Evolutionary conservation across 2,113 vertebrate genomes (phyloP), one percentile per base, ranked within the genome.

Genomic region (Cyanistes caeruleus): DNA sequence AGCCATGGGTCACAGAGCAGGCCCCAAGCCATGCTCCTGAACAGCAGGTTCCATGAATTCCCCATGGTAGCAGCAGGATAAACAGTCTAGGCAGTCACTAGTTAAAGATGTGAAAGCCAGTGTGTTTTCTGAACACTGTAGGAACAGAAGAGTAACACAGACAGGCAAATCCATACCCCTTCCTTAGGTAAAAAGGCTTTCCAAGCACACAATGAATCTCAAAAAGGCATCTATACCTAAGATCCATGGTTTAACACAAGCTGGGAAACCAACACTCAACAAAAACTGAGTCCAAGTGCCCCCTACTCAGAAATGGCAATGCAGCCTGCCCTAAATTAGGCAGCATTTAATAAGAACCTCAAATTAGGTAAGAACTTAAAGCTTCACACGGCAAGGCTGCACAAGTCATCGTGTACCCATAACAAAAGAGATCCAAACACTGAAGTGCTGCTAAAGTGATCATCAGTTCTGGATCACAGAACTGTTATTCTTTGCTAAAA

Each of bases 291-390:
- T 41, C 27, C 30, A 52, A 70, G 27, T 44, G 49, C 23, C 56
- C 28, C 21, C 55, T 70, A 56, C 46, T 76, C 65, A 35, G 41
- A 73, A 23, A 64, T 2, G n/a, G 68, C 67, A 64, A 39, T 58
- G 25, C 65, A 76, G 72, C 68, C 76, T 90, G 24, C 65, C 73
- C 70, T 46, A 44, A 87, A 70, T 90, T 31, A 80, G 67, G 65
- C 69, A 81, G 43, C 28, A 28, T 65, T 89, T 90, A 59, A 37
- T 60, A 65, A 60, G 62, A 80, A 62, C 24, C 72, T 89, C 65
- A 82, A 48, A 88, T 88, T 60, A 80, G 72, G 63, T 49, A 59
- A 86, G 72, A 86, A 97, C 53, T 60, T 83, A 83, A 90, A 88
- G 79, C 70, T 80, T 73, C 67, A 60, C 58, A 35, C 2, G 16